A percentile compares a stretch with the other conserved stretches of the same genome.
phyloP scores from a whole-genome alignment of 2,797 vertebrate species.

The Trachurus trachurus region DNA sequence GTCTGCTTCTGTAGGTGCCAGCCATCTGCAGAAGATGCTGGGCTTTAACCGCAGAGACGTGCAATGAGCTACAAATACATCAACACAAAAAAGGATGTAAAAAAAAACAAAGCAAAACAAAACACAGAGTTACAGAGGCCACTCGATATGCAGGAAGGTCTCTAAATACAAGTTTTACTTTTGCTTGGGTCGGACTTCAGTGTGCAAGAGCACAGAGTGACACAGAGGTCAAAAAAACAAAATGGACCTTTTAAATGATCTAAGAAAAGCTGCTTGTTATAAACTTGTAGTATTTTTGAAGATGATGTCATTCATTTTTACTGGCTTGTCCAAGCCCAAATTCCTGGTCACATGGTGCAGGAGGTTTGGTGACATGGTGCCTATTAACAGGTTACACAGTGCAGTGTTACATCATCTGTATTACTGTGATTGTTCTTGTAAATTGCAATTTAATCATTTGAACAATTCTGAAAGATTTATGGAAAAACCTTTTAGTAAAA shows the following conservation, averaged over 20 bases:
- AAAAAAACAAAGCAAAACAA: too few relatives aligned
- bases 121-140: neutral
- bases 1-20: conserved; percentile 12
- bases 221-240: too few relatives aligned
- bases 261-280: conserved; percentile 2
- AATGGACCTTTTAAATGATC: neutral
- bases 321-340: neutral
- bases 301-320: neutral
- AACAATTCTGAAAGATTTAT: too few relatives aligned
- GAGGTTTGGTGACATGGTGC: neutral
- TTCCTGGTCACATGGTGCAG: neutral
- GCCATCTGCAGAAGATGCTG: conserved; percentile 8
- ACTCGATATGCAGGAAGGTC: conserved; percentile 3
- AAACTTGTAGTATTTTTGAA: neutral
- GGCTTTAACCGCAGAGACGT: conserved; percentile 28
- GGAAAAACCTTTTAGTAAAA: too few relatives aligned
- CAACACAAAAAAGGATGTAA: conserved; percentile 3
- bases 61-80: conserved; percentile 7
- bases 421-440: neutral
- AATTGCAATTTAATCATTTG: too few relatives aligned
- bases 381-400: neutral
- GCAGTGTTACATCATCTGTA: neutral
- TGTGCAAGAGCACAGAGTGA: neutral
- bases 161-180: neutral
- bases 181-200: neutral